Evolutionary conservation across 2,888 invertebrate genomes (phyloP), one percentile per base, ranked within the genome.

Genomic region (Philaethria dido): DNA sequence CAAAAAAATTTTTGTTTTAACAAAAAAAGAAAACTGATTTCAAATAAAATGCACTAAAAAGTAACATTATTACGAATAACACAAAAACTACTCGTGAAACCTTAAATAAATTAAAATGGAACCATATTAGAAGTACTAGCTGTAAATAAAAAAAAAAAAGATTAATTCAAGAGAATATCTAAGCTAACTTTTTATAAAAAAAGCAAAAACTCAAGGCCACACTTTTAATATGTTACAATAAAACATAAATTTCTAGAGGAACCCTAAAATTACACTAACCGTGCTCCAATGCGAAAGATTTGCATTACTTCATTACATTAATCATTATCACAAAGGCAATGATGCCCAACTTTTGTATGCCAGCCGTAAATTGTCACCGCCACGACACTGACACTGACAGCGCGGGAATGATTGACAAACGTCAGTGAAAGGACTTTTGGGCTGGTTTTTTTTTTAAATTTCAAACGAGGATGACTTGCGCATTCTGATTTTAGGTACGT

Each of bases 251-350:
- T 4, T 25, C 25, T 33, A 14, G n/a, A 14, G 39, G 55, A 57
- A 22, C 57, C 22, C 57, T 42, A 57, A 76, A 81, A 80, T 78
- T 74, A 86, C 87, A 89, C 86, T 82, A 77, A 76, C 73, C 88
- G 91, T 92, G 91, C 85, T 81, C 75, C 75, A 78, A 74, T 78
- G 78, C 80, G 75, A 78, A 78, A 85, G 89, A 92, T 92, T 92
- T 92, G 92, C 92, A 92, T 92, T 92, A 92, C 91, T 83, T 42
- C 86, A 86, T 88, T 89, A 80, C 92, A 92, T 92, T 92, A 91
- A 92, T 92, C 92, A 92, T 92, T 81, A 85, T 78, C 77, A 75
- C 81, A 79, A 60, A 80, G 89, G 89, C 80, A 89, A 90, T 89
- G 89, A 88, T 87, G 85, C 82, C 89, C 86, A 88, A 89, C 86